Base-by-base conservation (phyloP, 1,140 invertebrate species). In the Macrocentrus cingulum region DNA sequence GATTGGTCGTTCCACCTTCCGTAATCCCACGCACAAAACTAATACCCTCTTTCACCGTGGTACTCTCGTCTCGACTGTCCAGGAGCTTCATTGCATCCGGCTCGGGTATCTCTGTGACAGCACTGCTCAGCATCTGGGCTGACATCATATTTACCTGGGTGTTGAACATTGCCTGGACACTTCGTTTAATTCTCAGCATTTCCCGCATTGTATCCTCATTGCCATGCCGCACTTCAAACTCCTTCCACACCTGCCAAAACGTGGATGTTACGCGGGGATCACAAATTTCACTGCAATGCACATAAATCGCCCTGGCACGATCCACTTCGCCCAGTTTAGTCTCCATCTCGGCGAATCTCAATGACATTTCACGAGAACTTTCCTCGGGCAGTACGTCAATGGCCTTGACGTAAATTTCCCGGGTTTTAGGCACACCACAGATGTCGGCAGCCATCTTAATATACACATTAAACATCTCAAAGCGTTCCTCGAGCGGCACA, bases 151-250 rank as follows among this genome's bases (percentile, higher is more conserved):
- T 95, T 11, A 92, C 90, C 82, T 95, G 92, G 4, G 93, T 96
- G 75, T 98, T 99, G 72, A 95, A 99, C 66, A 91, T 95, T 4
- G 96, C 96, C 81, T 98, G 94, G 0, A 99, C 92, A 72, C 94
- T 97, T 63, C 97, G 86, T 77, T 98, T 98, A 49, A 99, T 98
- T 71, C 97, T 84, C 61, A 99, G 80, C 96, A 99, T 99, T 83
- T 99, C 98, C 46, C 96, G 83, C 86, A 99, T 95, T 0, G 97
- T 99, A 68, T 99, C 98, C 79, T 99, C 97, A 82, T 99, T 99
- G n/a, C 98, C 98, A 82, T 99, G 97, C 44, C 92, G 87, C 32
- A 98, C 92, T 84, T 99, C 98, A 84, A 99, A 99, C 67, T 99
- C 95, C 81, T 98, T 98, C 98, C 98, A 99, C 5, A 92, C 92